Percentiles rank a stretch among this genome's conserved stretches.
phyloP scores from a whole-genome alignment of 2,888 invertebrate genomes.

The Sphecodes monilicornis region DNA sequence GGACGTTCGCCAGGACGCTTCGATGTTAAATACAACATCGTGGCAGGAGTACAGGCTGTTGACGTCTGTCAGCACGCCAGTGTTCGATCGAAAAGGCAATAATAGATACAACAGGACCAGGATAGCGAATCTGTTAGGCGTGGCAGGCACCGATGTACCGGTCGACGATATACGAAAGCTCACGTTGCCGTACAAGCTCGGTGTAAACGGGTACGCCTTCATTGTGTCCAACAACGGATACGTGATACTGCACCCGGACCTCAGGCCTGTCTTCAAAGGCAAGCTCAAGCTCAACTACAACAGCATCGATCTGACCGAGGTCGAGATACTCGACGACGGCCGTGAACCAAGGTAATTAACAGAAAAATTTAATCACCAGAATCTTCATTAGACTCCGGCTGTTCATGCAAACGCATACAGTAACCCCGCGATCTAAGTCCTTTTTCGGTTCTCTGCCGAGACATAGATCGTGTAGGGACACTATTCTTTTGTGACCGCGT shows the following conservation, averaged over 20 bases:
- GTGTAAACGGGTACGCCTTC: slow-evolving; percentile 98
- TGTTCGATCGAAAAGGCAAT: slow-evolving; percentile 91
- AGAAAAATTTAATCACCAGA: background rate
- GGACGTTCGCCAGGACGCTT: slow-evolving; percentile 71
- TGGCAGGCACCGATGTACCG: slow-evolving; percentile 97
- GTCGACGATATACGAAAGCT: slow-evolving; percentile 95
- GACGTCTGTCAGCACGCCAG: slow-evolving; percentile 96
- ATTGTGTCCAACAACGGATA: slow-evolving; percentile 99
- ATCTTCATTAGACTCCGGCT: background rate
- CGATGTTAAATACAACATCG: slow-evolving; percentile 69
- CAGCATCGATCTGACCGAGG: slow-evolving; percentile 97
- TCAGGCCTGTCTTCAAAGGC: slow-evolving; percentile 91
- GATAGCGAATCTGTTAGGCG: slow-evolving; percentile 93
- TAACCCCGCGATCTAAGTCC: too few relatives aligned
- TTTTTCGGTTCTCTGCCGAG: too few relatives aligned
- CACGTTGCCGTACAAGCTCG: slow-evolving; percentile 96
- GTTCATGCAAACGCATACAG: too few relatives aligned
- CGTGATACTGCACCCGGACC: slow-evolving; percentile 96
- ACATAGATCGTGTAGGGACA: too few relatives aligned
- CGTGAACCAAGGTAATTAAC: slow-evolving; percentile 87
- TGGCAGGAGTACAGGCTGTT: slow-evolving; percentile 89
- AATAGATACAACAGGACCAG: slow-evolving; percentile 86
- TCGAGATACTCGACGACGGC: slow-evolving; percentile 93
- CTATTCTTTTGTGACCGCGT: too few relatives aligned
- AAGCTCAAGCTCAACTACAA: slow-evolving; percentile 96